These are phyloP conservation scores for Apodemia mormo DNA, from an alignment of 2,888 invertebrate genomes.

Conservation along the genomic window DNA sequence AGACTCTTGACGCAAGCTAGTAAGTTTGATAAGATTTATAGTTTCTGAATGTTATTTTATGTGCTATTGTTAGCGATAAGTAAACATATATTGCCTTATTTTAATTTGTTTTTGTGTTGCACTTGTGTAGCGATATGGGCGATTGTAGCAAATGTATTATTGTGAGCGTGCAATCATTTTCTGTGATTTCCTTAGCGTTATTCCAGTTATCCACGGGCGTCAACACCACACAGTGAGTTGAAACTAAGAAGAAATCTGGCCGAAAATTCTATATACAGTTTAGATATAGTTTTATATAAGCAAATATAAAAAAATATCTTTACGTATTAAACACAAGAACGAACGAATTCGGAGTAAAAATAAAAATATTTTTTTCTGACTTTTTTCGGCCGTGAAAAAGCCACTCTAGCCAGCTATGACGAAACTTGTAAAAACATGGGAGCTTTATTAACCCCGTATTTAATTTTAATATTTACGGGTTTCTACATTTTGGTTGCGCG, in stretches of 20 bases:
- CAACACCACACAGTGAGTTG: conserved; percentile 77
- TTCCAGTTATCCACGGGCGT: conserved; percentile 75
- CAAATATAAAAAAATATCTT: too few relatives aligned
- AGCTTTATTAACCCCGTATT: too few relatives aligned
- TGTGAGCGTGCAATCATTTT: conserved; percentile 28
- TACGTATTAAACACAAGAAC: too few relatives aligned
- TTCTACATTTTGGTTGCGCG: too few relatives aligned
- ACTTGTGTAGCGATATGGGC: conserved; percentile 33
- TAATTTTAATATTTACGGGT: too few relatives aligned
- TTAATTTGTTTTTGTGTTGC: conserved; percentile 32
- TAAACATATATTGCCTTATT: conserved; percentile 25
- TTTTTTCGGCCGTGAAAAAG: too few relatives aligned
- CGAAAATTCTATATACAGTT: too few relatives aligned
- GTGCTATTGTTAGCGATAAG: conserved; percentile 44
- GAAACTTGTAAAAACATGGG: too few relatives aligned
- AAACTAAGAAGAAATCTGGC: not conserved
- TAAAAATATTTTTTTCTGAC: too few relatives aligned
- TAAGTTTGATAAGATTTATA: conserved; percentile 49
- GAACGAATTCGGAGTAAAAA: too few relatives aligned
- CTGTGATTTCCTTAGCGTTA: conserved; percentile 59
- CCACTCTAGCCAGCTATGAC: too few relatives aligned
- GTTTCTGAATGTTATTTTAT: conserved; percentile 38
- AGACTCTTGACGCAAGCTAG: conserved; percentile 64
- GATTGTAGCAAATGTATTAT: conserved; percentile 20
- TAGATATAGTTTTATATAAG: too few relatives aligned